These are phyloP conservation scores for Acropternis orthonyx DNA, from an alignment of 2,797 vertebrate species.

Conservation along the genomic window DNA sequence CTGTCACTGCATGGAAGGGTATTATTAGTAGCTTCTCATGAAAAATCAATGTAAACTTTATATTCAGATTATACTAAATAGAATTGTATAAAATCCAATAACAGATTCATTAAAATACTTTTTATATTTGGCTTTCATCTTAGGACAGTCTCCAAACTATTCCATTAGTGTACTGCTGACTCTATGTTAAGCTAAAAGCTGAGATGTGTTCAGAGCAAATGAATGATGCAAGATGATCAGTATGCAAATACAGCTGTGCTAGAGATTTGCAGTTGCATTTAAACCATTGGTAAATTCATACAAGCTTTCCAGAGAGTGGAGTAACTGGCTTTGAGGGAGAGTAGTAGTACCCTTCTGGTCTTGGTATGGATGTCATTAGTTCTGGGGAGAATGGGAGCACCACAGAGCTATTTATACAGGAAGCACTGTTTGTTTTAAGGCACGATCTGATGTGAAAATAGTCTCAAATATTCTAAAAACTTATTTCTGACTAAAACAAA, in stretches of 20 bases:
- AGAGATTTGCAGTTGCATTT: background rate
- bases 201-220: slow-evolving; percentile 6
- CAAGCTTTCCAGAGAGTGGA: background rate
- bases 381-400: background rate
- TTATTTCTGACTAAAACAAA: slow-evolving; percentile 1
- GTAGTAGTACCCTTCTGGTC: background rate
- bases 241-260: background rate
- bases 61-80: background rate
- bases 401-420: background rate
- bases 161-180: slow-evolving; percentile 13
- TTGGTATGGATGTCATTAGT: background rate
- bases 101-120: background rate
- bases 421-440: background rate
- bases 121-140: background rate
- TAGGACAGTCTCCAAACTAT: background rate
- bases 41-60: background rate
- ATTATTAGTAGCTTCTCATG: background rate
- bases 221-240: slow-evolving; percentile 12
- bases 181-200: slow-evolving; percentile 25
- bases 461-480: background rate
- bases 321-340: background rate
- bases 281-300: slow-evolving; percentile 9
- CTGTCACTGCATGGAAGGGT: background rate
- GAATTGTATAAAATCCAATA: background rate
- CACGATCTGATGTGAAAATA: background rate